phyloP scores from a whole-genome alignment of 2,888 invertebrate species.

The Diaphora mendica region DNA sequence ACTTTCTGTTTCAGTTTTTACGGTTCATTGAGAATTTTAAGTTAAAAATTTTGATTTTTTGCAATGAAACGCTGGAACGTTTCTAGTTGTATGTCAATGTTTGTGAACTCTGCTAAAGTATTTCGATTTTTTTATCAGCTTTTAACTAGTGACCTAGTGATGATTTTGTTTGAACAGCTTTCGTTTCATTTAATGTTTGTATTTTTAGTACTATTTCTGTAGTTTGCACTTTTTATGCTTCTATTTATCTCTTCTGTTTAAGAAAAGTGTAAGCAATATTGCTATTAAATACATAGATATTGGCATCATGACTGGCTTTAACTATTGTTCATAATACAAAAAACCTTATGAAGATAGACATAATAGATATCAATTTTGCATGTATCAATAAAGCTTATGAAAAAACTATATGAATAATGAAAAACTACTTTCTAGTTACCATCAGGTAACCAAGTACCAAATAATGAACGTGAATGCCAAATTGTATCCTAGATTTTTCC shows the following conservation, averaged over 20 bases:
- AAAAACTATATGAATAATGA: too few species aligned
- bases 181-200: slow-evolving; percentile 6
- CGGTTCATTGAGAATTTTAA: slow-evolving; percentile 8
- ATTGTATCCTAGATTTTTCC: too few species aligned
- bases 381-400: too few species aligned
- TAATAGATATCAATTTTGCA: too few species aligned
- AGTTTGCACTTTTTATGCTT: neutral
- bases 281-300: neutral
- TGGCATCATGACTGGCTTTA: neutral
- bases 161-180: slow-evolving; percentile 24
- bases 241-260: neutral
- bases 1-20: neutral
- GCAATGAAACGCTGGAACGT: slow-evolving; percentile 24
- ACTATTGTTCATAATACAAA: neutral
- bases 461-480: too few species aligned
- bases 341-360: too few species aligned
- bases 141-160: slow-evolving; percentile 33
- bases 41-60: slow-evolving; percentile 48
- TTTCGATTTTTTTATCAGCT: slow-evolving; percentile 41
- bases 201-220: neutral
- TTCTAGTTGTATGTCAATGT: slow-evolving; percentile 45
- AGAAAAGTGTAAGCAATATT: neutral
- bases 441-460: too few species aligned
- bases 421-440: too few species aligned
- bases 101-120: slow-evolving; percentile 40